A percentile compares a stretch with the other conserved stretches of the same genome.
phyloP scores from a whole-genome alignment of 2,888 invertebrate genomes.

The Leptopterna dolabrata region DNA sequence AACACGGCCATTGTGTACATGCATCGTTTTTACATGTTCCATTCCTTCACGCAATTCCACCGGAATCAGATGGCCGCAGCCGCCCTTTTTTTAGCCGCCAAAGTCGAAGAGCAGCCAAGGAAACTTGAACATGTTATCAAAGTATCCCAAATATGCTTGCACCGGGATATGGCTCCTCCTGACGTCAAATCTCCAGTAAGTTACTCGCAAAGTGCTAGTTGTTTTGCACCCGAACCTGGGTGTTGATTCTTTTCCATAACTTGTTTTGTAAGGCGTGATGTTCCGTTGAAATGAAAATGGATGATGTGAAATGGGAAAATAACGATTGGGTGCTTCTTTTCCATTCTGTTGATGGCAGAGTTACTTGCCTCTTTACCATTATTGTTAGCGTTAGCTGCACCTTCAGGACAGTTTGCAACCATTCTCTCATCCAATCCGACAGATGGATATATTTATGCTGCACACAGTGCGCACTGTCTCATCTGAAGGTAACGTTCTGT shows the following conservation, averaged over 20 bases:
- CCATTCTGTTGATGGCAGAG: too few relatives aligned
- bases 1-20: constrained; percentile 99
- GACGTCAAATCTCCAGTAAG: constrained; percentile 81
- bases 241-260: too few relatives aligned
- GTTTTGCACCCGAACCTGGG: too few relatives aligned
- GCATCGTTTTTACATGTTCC: constrained; percentile 99
- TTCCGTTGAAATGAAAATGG: not conserved
- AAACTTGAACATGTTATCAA: constrained; percentile 97
- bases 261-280: too few relatives aligned
- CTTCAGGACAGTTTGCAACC: too few relatives aligned
- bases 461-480: too few relatives aligned
- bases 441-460: too few relatives aligned
- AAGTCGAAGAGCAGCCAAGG: constrained; percentile 97
- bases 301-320: not conserved
- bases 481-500: not conserved
- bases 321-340: too few relatives aligned
- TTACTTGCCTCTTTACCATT: too few relatives aligned
- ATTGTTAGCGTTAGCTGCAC: too few relatives aligned
- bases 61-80: constrained; percentile 94
- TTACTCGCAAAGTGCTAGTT: not conserved
- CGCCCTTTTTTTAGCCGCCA: constrained; percentile 95
- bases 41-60: constrained; percentile 95
- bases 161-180: constrained; percentile 73
- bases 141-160: constrained; percentile 89
- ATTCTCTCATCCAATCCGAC: too few relatives aligned